Conservation (phyloP, 2,797 vertebrate genomes). For the Parambassis ranga region DNA sequence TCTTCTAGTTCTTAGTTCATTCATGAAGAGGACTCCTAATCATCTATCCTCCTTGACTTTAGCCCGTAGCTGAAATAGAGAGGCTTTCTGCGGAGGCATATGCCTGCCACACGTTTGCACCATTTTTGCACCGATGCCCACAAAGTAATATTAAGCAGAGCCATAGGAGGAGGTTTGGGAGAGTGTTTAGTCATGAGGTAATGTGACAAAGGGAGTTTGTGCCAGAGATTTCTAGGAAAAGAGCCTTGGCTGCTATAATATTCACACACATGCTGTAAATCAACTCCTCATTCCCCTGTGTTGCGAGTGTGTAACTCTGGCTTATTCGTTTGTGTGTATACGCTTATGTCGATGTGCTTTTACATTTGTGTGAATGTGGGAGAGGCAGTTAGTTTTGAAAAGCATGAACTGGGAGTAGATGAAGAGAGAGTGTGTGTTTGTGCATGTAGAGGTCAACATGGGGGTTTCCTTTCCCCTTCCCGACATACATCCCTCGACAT, state of each 20-base stretch:
- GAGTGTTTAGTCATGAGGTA: slow-evolving; percentile 78
- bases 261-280: slow-evolving; percentile 75
- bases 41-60: slow-evolving; percentile 56
- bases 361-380: slow-evolving; percentile 11
- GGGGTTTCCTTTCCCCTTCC: slow-evolving; percentile 52
- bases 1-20: slow-evolving; percentile 50
- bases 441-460: background rate
- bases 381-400: slow-evolving; percentile 21
- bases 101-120: slow-evolving; percentile 12
- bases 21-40: slow-evolving; percentile 39
- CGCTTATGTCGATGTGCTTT: background rate
- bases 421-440: background rate
- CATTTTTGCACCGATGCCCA: slow-evolving; percentile 14
- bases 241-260: slow-evolving; percentile 61
- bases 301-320: background rate
- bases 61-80: slow-evolving; percentile 3
- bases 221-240: slow-evolving; percentile 81
- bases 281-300: slow-evolving; percentile 40
- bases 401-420: slow-evolving; percentile 17
- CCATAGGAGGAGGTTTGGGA: slow-evolving; percentile 60
- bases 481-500: slow-evolving; percentile 40
- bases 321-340: background rate
- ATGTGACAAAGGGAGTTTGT: slow-evolving; percentile 70
- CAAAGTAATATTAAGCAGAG: slow-evolving; percentile 64
- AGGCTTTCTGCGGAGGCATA: slow-evolving; percentile 40